phyloP scores from a whole-genome alignment of 1,140 invertebrate species.

The Drosophila obscura region DNA sequence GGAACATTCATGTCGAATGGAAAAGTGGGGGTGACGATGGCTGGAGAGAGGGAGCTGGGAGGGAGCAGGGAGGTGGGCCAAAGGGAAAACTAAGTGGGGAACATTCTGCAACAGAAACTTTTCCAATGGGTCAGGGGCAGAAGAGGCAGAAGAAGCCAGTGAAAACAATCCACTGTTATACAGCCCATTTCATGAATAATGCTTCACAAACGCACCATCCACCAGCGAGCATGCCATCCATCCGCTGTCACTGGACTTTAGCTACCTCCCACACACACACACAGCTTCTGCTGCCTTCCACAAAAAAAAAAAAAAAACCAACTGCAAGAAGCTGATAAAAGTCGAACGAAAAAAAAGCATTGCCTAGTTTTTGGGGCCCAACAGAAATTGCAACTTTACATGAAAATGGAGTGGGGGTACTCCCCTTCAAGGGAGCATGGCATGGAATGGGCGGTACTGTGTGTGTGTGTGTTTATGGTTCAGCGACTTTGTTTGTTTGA shows the following conservation, averaged over 20 bases:
- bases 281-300: not conserved
- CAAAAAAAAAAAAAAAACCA: slow-evolving; percentile 8
- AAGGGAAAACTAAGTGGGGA: not conserved
- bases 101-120: not conserved
- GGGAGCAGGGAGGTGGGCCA: not conserved
- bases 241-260: not conserved
- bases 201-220: too few relatives aligned
- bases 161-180: not conserved
- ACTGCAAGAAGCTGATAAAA: slow-evolving; percentile 10
- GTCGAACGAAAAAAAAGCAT: slow-evolving; percentile 37
- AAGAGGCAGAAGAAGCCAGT: not conserved
- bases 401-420: slow-evolving; percentile 4
- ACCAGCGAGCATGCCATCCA: too few relatives aligned
- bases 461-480: not conserved
- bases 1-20: too few relatives aligned
- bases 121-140: not conserved
- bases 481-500: slow-evolving; percentile 8
- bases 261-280: not conserved
- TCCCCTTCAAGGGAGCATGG: not conserved
- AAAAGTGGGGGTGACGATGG: too few relatives aligned
- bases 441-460: not conserved
- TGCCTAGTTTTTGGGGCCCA: slow-evolving; percentile 52
- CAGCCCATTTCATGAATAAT: not conserved
- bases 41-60: not conserved
- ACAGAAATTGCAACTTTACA: slow-evolving; percentile 12